phyloP scores from a whole-genome alignment of 1,140 invertebrate genomes.

The Tachypleus tridentatus region DNA sequence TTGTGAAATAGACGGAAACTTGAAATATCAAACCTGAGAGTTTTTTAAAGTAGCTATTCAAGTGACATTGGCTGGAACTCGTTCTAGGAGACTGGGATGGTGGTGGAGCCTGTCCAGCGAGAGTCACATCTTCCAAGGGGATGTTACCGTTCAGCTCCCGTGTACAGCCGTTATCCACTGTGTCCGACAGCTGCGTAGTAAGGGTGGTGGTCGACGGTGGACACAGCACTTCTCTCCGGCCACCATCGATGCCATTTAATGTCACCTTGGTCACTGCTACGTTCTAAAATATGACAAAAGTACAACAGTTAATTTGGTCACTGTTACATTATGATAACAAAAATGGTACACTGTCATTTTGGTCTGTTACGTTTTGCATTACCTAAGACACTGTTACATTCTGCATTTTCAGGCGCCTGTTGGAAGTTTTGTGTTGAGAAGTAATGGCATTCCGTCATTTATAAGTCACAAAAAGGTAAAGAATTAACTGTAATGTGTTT shows the following conservation, averaged over 20 bases:
- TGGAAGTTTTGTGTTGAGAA: no score
- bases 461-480: no score
- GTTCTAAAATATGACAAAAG: neutral
- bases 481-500: no score
- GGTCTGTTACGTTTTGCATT: no score
- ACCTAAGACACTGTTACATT: no score
- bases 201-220: neutral
- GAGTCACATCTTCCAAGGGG: neutral
- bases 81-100: constrained; percentile 7
- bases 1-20: no score
- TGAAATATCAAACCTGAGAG: neutral
- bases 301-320: neutral
- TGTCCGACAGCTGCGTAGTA: constrained; percentile 6
- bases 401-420: no score
- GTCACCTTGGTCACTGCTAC: constrained; percentile 1
- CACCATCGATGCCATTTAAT: neutral
- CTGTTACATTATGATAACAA: no score
- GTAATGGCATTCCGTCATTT: no score
- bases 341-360: no score
- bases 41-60: constrained; percentile 19
- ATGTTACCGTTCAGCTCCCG: constrained; percentile 19
- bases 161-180: constrained; percentile 13
- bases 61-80: constrained; percentile 16
- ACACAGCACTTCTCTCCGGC: neutral
- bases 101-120: constrained; percentile 8